Conservation (phyloP, 2,888 invertebrate genomes). For the Apotomis capreana region DNA sequence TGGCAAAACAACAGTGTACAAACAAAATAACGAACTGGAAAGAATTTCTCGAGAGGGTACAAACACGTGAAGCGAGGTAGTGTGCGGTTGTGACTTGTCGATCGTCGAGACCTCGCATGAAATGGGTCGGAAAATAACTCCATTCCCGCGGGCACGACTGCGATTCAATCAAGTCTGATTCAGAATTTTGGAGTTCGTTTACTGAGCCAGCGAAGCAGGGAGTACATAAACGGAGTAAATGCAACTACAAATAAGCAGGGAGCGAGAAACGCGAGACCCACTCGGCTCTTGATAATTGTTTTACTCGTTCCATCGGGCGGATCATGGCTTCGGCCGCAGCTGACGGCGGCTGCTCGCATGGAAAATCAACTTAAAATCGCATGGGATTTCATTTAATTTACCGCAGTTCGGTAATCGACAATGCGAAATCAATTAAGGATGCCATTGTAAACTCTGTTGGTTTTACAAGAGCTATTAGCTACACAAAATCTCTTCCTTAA, state of each 20-base stretch:
- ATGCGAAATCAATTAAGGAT: constrained; percentile 18
- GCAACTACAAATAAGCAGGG: constrained; percentile 52
- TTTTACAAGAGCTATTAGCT: neutral
- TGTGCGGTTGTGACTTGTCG: constrained; percentile 59
- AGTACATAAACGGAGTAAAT: constrained; percentile 64
- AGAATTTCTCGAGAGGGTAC: constrained; percentile 76
- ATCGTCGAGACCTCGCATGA: constrained; percentile 64
- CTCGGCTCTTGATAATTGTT: constrained; percentile 37
- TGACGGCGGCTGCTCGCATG: constrained; percentile 30
- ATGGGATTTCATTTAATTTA: constrained; percentile 45
- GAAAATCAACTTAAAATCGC: constrained; percentile 43
- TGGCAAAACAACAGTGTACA: constrained; percentile 67
- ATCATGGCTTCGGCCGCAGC: constrained; percentile 31
- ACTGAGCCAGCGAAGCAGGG: constrained; percentile 56
- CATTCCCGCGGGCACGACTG: constrained; percentile 75
- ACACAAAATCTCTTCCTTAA: neutral
- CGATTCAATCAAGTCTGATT: constrained; percentile 81
- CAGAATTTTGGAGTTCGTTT: constrained; percentile 81
- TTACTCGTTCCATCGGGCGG: constrained; percentile 30
- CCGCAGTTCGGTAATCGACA: constrained; percentile 22
- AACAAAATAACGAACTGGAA: constrained; percentile 80
- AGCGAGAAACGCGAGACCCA: constrained; percentile 43
- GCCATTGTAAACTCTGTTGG: neutral
- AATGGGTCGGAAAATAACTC: constrained; percentile 81
- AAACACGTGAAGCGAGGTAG: constrained; percentile 65